These are phyloP conservation scores for Apodemus speciosus DNA, from an alignment of 2,113 vertebrate genomes.

Conservation along the genomic window DNA sequence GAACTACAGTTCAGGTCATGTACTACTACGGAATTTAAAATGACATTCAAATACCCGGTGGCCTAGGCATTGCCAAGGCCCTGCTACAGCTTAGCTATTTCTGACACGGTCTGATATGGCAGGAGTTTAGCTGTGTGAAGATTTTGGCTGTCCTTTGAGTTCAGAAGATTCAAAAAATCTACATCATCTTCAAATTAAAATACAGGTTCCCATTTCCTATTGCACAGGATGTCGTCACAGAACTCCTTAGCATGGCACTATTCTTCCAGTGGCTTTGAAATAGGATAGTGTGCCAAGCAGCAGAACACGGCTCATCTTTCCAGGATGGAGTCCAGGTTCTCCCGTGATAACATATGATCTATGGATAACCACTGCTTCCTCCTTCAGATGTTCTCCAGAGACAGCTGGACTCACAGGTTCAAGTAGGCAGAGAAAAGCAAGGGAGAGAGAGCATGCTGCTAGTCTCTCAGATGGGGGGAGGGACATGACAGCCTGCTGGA, in stretches of 20 bases:
- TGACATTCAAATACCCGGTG: background rate
- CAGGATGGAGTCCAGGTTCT: background rate
- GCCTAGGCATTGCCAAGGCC: conserved; percentile 16
- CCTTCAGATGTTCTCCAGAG: conserved; percentile 6
- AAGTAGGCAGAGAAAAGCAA: background rate
- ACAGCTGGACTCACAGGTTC: background rate
- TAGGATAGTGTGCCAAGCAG: background rate
- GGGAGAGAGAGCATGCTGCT: background rate
- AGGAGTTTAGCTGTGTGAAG: conserved; percentile 42
- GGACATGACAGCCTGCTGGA: background rate
- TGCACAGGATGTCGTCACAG: background rate
- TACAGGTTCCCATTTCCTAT: background rate
- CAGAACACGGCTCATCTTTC: background rate
- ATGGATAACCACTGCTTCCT: background rate
- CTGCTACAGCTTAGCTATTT: conserved; percentile 64
- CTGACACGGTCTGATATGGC: conserved; percentile 52
- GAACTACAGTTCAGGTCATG: conserved; percentile 22
- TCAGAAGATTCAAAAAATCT: conserved; percentile 20
- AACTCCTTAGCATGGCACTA: background rate
- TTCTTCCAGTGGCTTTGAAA: conserved; percentile 5
- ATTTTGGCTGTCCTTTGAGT: conserved; percentile 1
- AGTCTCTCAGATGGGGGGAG: background rate
- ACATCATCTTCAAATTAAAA: background rate
- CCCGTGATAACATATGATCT: background rate
- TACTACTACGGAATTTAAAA: conserved; percentile 32